Evolutionary conservation across 2,888 invertebrate species (phyloP), one percentile per base, ranked within the genome.

Genomic region (Rutpela maculata): DNA sequence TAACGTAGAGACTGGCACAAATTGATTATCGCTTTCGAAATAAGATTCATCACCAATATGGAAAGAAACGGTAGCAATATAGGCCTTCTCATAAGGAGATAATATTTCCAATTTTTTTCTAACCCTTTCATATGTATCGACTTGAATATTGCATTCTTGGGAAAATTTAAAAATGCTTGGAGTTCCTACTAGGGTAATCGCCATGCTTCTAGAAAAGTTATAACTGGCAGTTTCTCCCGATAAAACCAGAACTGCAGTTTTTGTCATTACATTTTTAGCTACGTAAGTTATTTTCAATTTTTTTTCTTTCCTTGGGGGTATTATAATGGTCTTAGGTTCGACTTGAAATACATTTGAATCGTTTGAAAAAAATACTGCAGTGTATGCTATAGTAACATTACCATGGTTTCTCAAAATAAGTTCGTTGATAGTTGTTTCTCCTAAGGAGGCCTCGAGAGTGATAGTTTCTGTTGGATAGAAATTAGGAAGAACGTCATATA

Each of bases 401-500:
- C 86, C 85, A 9, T 74, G 59, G 38, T 92, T 91, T 78, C 85
- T 86, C 10, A 93, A 88, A 7, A 84, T 84, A 11, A 92, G 83
- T 76, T 88, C 86, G 26, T 91, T 87, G 0, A 87, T 86, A 3
- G 90, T 90, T 77, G 88, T 90, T 81, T 89, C 87, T 50, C 92
- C 87, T 18, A 93, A 86, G 12, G 91, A 90, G 15, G 92, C 91
- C 74, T 89, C 88, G 71, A 93, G 91, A 50, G 86, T 81, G 11
- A 92, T 85, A 0, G 84, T 86, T 77, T 91, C 90, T 85, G 88
- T 90, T 1, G 91, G 90, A 67, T 88, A 89, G 74, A 90, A 92
- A 86, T 91, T 91, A 2, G 93, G 93, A 50, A 94, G 86, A 7
- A 90, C 89, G 7, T 91, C 90, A 83, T 92, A 93, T 22, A 94